Evolutionary conservation across 2,113 vertebrate genomes (phyloP), one percentile per base, ranked within the genome.

Genomic region (Psephotus haematonotus): DNA sequence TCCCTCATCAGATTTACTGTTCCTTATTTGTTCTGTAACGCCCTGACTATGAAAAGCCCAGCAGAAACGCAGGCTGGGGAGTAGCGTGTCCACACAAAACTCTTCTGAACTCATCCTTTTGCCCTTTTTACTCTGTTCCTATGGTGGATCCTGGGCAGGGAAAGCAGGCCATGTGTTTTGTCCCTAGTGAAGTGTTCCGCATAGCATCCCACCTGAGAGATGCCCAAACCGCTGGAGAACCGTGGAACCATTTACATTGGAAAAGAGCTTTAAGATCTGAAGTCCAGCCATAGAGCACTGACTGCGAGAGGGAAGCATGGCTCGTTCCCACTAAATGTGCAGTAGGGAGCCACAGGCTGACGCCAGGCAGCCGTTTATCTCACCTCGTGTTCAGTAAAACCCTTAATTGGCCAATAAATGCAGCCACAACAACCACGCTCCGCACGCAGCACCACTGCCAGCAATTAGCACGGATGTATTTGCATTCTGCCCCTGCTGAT

Each of bases 401-500:
- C 89, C 47, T 97, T 98, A 98, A 98, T 98, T 97, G 97, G 97
- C 97, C 98, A 97, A 97, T 98, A 98, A 98, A 98, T 96, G 96
- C 28, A 8, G 91, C 37, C 94, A 15, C 95, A n/a, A 67, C 35
- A 44, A 90, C 96, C 5, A 18, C 22, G 8, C 82, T 96, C 63
- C 43, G 82, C 59, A 63, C 35, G 49, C 90, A 43, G 23, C 68
- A 15, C 84, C 87, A 5, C 81, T 63, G 95, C 75, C 71, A 75
- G 97, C 97, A 98, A 98, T 98, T 98, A 98, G 89, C 96, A 70
- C 96, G 92, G 94, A 81, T 86, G 98, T 97, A 97, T 98, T 97
- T 95, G 97, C 89, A 44, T 95, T 59, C 77, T 97, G 90, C 83
- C 86, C 92, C 35, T 82, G 22, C 92, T 31, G 2, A 23, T 67